Conservation (phyloP, 2,888 invertebrate genomes). For the Athalia circularis region DNA sequence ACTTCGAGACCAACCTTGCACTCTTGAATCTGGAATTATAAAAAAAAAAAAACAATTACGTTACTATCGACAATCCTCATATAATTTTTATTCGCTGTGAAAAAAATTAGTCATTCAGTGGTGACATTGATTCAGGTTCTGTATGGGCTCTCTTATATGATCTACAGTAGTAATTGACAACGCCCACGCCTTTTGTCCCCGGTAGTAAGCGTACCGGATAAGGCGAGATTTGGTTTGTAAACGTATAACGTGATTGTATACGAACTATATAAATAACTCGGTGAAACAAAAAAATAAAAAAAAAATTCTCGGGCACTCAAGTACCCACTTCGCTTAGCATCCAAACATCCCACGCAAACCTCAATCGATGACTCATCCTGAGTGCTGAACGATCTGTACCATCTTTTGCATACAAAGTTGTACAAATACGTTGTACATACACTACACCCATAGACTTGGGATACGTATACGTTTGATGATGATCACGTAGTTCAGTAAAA, state of each 20-base stretch:
- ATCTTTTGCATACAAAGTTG: conserved; percentile 10
- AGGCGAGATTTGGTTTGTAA: conserved; percentile 16
- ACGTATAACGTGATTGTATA: neutral
- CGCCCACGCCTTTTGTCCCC: conserved; percentile 9
- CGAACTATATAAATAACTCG: conserved; percentile 2
- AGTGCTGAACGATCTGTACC: conserved; percentile 9
- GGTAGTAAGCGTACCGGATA: conserved; percentile 25
- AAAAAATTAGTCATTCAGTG: no score
- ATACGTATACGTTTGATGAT: neutral
- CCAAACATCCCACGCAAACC: conserved; percentile 24
- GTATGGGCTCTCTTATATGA: neutral
- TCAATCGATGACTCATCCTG: conserved; percentile 11
- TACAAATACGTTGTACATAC: neutral
- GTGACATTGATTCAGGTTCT: neutral
- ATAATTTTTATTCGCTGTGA: no score
- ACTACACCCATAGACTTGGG: neutral
- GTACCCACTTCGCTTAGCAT: conserved; percentile 8
- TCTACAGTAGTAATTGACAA: neutral
- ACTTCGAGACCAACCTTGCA: conserved; percentile 60
- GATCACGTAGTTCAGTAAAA: neutral
- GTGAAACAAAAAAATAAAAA: neutral
- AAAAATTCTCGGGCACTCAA: conserved; percentile 13
- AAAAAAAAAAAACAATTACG: conserved; percentile 9
- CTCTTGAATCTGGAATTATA: conserved; percentile 59
- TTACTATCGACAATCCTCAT: neutral